These are phyloP conservation scores for Chironomus riparius DNA, from an alignment of 2,888 invertebrate genomes.

Conservation along the genomic window DNA sequence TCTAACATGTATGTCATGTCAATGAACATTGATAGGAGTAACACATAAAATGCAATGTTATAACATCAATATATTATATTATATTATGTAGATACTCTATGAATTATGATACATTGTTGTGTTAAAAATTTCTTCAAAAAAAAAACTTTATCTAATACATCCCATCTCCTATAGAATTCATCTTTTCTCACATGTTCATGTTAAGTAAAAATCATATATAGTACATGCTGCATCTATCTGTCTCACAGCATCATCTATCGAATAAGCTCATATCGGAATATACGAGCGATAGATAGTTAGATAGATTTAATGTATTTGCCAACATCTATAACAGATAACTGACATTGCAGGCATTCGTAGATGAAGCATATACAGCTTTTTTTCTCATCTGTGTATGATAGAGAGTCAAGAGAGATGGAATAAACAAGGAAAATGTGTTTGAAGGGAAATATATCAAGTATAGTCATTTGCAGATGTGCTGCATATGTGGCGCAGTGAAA, in stretches of 20 bases:
- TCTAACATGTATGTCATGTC: background rate
- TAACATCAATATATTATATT: background rate
- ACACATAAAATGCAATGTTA: background rate
- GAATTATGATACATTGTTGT: background rate
- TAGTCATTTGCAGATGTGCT: too few species aligned
- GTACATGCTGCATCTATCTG: too few species aligned
- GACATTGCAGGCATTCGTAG: background rate
- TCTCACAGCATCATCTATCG: too few species aligned
- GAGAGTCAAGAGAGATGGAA: background rate
- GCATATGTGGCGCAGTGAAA: too few species aligned
- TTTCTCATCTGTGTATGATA: background rate
- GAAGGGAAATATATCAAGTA: background rate
- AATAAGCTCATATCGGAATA: too few species aligned
- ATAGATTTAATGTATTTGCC: constrained; percentile 5
- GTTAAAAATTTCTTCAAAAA: background rate
- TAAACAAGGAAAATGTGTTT: background rate
- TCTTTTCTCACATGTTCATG: background rate
- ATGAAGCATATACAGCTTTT: background rate
- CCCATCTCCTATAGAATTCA: background rate
- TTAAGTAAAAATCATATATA: background rate
- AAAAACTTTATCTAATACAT: background rate
- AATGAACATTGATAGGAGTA: background rate
- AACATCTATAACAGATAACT: background rate
- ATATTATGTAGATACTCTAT: background rate
- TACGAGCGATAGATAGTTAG: background rate